phyloP scores from a whole-genome alignment of 2,888 invertebrate species.

The Eupsilia transversa region DNA sequence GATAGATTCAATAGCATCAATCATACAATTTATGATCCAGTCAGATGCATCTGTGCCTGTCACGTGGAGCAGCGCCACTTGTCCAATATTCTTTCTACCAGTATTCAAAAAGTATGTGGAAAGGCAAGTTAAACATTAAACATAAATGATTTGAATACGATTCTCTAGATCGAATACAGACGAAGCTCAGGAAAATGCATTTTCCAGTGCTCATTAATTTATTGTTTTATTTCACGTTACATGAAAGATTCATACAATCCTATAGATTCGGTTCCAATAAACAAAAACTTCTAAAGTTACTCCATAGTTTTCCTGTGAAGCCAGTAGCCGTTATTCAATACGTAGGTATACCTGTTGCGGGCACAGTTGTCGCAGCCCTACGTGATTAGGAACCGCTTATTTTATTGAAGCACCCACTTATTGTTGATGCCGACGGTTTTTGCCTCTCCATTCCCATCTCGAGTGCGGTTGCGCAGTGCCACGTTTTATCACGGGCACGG shows the following conservation, averaged over 20 bases:
- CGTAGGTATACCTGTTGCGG: conserved; percentile 63
- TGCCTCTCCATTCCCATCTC: conserved; percentile 71
- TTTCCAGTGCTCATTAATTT: background rate
- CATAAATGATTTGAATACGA: background rate
- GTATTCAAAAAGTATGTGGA: background rate
- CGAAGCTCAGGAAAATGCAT: background rate
- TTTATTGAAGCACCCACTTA: conserved; percentile 85
- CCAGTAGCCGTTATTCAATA: conserved; percentile 63
- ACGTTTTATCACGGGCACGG: conserved; percentile 71
- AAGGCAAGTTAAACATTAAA: background rate
- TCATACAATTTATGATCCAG: conserved; percentile 36
- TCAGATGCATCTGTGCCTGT: conserved; percentile 17
- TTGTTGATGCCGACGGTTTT: conserved; percentile 77
- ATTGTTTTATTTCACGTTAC: background rate
- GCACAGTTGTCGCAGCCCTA: conserved; percentile 69
- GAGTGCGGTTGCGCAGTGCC: conserved; percentile 73
- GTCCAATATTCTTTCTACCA: background rate
- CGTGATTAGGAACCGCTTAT: conserved; percentile 82
- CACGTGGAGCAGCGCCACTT: background rate
- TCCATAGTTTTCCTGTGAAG: conserved; percentile 60
- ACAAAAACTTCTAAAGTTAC: conserved; percentile 32
- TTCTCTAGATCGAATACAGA: background rate
- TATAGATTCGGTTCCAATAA: background rate
- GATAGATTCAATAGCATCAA: conserved; percentile 43
- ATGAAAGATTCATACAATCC: background rate